phyloP scores from a whole-genome alignment of 1,140 invertebrate species.

The Lepidurus packardi region DNA sequence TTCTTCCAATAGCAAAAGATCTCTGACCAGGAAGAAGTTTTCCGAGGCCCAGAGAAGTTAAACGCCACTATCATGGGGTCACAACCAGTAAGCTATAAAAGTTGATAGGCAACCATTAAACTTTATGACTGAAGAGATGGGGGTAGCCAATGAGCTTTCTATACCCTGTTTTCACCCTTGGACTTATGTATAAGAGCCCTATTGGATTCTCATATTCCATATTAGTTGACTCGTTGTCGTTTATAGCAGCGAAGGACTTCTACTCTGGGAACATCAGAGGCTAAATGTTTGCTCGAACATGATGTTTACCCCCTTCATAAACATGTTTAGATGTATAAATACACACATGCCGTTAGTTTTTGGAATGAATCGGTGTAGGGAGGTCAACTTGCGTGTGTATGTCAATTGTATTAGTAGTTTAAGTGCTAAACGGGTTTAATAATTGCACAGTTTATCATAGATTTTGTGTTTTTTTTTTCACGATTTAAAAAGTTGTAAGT shows the following conservation, averaged over 20 bases:
- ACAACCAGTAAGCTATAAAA: slow-evolving; percentile 19
- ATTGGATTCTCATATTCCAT: slow-evolving; percentile 16
- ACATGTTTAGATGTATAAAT: neutral
- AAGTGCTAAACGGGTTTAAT: too few relatives aligned
- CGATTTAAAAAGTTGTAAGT: neutral
- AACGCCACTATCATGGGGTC: slow-evolving; percentile 16
- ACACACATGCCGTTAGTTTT: too few relatives aligned
- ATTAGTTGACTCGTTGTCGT: neutral
- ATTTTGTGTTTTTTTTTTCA: neutral
- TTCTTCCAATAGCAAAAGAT: neutral
- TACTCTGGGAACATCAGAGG: neutral
- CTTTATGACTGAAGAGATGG: slow-evolving; percentile 11
- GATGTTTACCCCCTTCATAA: neutral
- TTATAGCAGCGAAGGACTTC: neutral
- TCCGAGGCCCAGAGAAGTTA: neutral
- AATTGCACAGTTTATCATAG: neutral
- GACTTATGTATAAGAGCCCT: neutral
- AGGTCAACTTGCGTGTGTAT: too few relatives aligned
- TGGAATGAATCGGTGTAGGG: too few relatives aligned
- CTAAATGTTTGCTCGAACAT: neutral
- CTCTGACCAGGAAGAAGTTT: neutral
- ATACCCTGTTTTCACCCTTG: neutral
- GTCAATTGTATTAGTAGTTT: too few relatives aligned
- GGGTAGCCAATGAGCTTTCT: neutral
- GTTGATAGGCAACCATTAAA: slow-evolving; percentile 17